Conservation (phyloP, 2,113 vertebrate species). For the Peucedramus taeniatus region DNA sequence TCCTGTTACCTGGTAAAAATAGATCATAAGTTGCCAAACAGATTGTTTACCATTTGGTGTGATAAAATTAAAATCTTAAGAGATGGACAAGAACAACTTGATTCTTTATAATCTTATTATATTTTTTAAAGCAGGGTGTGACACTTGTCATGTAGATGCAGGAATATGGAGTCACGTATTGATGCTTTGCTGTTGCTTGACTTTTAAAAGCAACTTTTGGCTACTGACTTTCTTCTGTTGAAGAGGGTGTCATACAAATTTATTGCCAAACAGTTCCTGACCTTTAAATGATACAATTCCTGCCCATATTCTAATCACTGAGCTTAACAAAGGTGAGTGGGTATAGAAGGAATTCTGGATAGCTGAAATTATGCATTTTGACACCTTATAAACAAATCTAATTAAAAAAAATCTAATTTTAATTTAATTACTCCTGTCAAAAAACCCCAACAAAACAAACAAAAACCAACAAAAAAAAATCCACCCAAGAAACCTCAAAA, state of each 20-base stretch:
- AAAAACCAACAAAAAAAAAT: no score
- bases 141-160: neutral
- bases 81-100: slow-evolving; percentile 50
- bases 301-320: neutral
- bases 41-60: slow-evolving; percentile 63
- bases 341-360: neutral
- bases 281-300: neutral
- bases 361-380: neutral
- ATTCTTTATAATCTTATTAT: neutral
- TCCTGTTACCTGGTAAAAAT: slow-evolving; percentile 55
- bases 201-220: neutral
- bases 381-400: neutral
- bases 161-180: neutral
- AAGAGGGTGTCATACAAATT: neutral
- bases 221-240: neutral
- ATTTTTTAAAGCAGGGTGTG: neutral
- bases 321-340: neutral
- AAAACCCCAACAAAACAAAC: neutral
- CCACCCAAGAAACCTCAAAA: neutral
- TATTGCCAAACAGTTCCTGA: neutral
- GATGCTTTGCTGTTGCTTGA: neutral
- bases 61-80: slow-evolving; percentile 45
- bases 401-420: neutral
- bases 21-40: slow-evolving; percentile 44
- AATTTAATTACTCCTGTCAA: neutral